Evolutionary conservation across 2,888 invertebrate species (phyloP).

Genomic region (Cabera pusaria): DNA sequence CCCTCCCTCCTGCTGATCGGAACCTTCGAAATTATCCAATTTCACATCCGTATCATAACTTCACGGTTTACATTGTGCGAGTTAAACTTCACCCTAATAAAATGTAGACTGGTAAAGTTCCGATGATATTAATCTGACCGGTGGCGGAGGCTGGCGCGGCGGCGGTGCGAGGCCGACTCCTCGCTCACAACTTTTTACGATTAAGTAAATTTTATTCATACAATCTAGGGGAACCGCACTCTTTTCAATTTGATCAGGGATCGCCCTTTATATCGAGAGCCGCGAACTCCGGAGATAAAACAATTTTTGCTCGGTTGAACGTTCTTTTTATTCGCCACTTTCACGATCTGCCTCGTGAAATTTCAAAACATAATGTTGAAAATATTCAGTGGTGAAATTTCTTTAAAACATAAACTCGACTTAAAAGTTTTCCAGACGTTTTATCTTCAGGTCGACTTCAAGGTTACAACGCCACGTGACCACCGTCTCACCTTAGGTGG

Average conservation of each 20-base stretch:
- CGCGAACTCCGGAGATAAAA: constrained; percentile 58
- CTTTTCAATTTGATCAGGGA: constrained; percentile 70
- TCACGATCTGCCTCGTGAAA: constrained; percentile 36
- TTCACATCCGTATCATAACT: constrained; percentile 28
- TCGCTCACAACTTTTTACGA: constrained; percentile 57
- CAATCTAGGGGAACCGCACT: constrained; percentile 43
- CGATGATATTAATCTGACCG: constrained; percentile 32
- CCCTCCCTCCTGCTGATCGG: constrained; percentile 10
- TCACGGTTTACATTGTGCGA: constrained; percentile 31
- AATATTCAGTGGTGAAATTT: constrained; percentile 9
- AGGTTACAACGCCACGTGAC: no score
- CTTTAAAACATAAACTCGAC: constrained; percentile 4
- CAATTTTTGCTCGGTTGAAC: constrained; percentile 55
- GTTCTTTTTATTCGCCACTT: constrained; percentile 46
- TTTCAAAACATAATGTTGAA: constrained; percentile 38
- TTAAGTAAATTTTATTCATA: constrained; percentile 74
- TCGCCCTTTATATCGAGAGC: constrained; percentile 50
- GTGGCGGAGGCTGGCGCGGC: no score
- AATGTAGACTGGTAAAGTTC: constrained; percentile 27
- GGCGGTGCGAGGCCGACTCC: constrained; percentile 34
- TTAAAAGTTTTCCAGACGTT: no score
- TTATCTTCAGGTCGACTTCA: no score
- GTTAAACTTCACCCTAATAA: constrained; percentile 33
- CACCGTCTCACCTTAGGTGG: no score
- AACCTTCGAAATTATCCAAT: constrained; percentile 21